phyloP scores from a whole-genome alignment of 2,797 vertebrate genomes.

The Bradypus variegatus region DNA sequence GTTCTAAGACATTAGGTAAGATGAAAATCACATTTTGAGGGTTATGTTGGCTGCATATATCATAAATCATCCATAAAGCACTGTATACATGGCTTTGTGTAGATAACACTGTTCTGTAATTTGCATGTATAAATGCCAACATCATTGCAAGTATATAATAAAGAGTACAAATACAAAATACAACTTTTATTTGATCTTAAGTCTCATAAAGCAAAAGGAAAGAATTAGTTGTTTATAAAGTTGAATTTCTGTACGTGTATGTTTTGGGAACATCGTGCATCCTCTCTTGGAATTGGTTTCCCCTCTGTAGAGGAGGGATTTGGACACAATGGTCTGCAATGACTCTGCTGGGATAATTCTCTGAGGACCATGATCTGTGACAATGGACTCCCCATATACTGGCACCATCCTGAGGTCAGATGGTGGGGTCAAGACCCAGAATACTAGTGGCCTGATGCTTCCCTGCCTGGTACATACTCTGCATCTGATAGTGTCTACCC shows the following conservation, averaged over 20 bases:
- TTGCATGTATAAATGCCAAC: not conserved
- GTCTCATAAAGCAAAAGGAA: not conserved
- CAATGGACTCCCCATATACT: accelerated
- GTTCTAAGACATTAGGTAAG: not conserved
- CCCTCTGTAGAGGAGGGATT: not conserved
- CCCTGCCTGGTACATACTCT: not conserved
- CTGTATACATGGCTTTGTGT: not conserved
- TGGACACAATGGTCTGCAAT: not conserved
- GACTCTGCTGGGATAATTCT: not conserved
- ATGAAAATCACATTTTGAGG: not conserved
- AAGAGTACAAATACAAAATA: not conserved
- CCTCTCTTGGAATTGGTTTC: not conserved
- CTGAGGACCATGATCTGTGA: not conserved
- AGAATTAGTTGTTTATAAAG: not conserved
- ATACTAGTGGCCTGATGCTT: accelerated
- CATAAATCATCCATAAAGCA: not conserved
- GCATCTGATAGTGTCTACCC: too few species aligned
- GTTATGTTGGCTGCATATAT: not conserved
- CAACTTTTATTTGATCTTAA: not conserved
- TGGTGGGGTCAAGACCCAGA: accelerated
- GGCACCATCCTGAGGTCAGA: not conserved
- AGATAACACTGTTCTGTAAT: not conserved
- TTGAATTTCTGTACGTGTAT: not conserved
- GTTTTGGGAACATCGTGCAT: accelerated
- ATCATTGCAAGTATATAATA: not conserved